Evolutionary conservation across 2,888 invertebrate species (phyloP).

Genomic region (Papilio demoleus): DNA sequence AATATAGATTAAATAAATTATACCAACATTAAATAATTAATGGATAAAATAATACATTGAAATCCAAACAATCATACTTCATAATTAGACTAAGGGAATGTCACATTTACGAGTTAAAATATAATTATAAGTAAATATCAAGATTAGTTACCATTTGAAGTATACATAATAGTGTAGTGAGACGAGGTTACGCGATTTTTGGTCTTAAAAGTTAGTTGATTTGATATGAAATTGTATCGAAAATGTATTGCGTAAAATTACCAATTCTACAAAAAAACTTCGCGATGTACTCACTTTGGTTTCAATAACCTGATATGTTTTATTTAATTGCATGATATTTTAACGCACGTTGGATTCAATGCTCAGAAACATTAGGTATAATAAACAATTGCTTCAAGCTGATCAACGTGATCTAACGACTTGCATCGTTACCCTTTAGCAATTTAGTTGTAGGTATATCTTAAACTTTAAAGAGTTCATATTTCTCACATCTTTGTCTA

Average conservation of each 20-base stretch:
- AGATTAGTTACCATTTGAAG: conserved; percentile 26
- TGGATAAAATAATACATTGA: conserved; percentile 35
- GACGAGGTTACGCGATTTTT: conserved; percentile 8
- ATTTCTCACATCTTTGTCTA: conserved; percentile 72
- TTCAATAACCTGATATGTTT: too few relatives aligned
- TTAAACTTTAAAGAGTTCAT: conserved; percentile 65
- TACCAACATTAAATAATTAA: conserved; percentile 42
- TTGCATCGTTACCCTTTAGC: conserved; percentile 50
- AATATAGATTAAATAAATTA: conserved; percentile 54
- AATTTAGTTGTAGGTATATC: conserved; percentile 56
- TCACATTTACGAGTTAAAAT: conserved; percentile 41
- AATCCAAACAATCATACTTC: conserved; percentile 21
- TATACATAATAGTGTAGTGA: conserved; percentile 3
- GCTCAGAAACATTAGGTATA: conserved; percentile 7
- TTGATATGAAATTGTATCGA: background rate
- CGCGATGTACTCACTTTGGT: too few relatives aligned
- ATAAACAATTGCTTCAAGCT: conserved; percentile 42
- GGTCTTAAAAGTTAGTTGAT: conserved; percentile 10
- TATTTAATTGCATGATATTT: too few relatives aligned
- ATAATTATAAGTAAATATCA: conserved; percentile 47
- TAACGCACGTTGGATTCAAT: background rate
- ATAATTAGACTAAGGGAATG: conserved; percentile 17
- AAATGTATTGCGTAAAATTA: background rate
- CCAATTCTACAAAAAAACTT: too few relatives aligned
- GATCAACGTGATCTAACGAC: conserved; percentile 7